Base-by-base conservation (phyloP, 1,140 invertebrate genomes). In the Dendrolimus punctatus region DNA sequence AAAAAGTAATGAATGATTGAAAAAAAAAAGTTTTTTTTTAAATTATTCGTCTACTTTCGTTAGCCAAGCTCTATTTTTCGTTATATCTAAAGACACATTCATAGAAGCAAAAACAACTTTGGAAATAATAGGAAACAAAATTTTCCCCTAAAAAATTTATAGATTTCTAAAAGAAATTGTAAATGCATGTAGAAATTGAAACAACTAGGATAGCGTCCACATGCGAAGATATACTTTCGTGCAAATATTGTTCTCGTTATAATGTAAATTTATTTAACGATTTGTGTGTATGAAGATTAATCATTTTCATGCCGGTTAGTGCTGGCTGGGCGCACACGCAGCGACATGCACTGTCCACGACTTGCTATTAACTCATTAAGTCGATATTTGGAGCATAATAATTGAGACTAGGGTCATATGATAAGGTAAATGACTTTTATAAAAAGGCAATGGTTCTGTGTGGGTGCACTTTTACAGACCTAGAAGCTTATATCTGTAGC, bases 311-410 rank as follows among this genome's bases (percentile, higher is more conserved):
- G 54, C 49, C 42, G 53, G 47, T 53, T 49, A 39, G 40, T 57
- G 43, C 40, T 8, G 43, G 49, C 51, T 37, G 4, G 6, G 9
- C 3, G 41, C 10, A 46, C 58, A 53, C 55, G 58, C 58, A 49
- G 51, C 50, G 46, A 54, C 57, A 52, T 57, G 55, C 52, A 58
- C 55, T 53, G 58, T 49, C 54, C 51, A 58, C 47, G 43, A 50
- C 47, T 41, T 43, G 49, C 60, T 51, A 57, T 65, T 62, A 51
- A 42, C 53, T 56, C 47, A 56, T 66, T 63, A 63, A 45, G 45
- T 40, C 10, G 61, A 40, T 66, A 66, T 66, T 58, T 57, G 51
- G 64, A 66, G 60, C 64, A 60, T 57, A 66, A 53, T 57, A 58
- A 54, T 57, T 46, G 39, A 57, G 57, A 47, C 53, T 55, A 46